Evolutionary conservation across 2,113 vertebrate genomes (phyloP).

Genomic region (Phylloscopus whistleri): DNA sequence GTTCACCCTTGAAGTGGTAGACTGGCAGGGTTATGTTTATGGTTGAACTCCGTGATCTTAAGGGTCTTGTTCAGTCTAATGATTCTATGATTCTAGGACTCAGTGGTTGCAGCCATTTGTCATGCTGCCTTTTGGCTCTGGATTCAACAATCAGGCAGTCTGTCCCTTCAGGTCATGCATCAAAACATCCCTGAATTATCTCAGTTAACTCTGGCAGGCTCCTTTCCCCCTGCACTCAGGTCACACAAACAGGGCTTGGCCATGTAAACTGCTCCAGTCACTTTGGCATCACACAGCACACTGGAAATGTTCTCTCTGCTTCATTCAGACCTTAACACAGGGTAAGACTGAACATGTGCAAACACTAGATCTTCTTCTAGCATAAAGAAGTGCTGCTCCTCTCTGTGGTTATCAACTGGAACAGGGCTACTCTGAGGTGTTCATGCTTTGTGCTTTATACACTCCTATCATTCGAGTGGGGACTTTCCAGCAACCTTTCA

Average conservation of each 20-base stretch:
- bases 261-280: neutral
- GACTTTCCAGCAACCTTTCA: neutral
- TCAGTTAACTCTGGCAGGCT: neutral
- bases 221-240: neutral
- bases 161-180: neutral
- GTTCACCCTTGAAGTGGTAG: neutral
- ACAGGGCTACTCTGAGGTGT: neutral
- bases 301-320: neutral
- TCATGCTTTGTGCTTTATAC: neutral
- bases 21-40: neutral
- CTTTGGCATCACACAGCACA: neutral
- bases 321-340: neutral
- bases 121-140: neutral
- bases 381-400: neutral
- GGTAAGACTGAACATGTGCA: neutral
- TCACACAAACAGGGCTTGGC: neutral
- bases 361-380: neutral
- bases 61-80: neutral
- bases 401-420: neutral
- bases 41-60: neutral
- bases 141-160: neutral
- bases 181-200: neutral
- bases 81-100: neutral
- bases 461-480: neutral
- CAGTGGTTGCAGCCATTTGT: neutral